Base-by-base conservation (phyloP, 2,888 invertebrate genomes). In the Fragum fragum region DNA sequence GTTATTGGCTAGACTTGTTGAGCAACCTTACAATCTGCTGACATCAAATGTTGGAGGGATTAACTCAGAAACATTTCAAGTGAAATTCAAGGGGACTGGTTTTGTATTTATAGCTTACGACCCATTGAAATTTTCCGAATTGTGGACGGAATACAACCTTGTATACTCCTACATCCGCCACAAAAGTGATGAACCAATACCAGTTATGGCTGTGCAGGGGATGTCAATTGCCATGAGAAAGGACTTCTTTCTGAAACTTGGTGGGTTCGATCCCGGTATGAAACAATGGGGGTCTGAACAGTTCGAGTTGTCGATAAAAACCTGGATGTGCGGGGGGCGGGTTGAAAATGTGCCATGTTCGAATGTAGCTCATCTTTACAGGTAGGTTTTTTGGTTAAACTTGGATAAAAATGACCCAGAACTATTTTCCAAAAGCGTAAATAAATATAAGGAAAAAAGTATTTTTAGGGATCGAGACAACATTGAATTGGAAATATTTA, bases 181-280 rank as follows among this genome's bases (percentile, higher is more conserved):
- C 36, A 71, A 63, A 11, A 79, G 79, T 69, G 68, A 79, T n/a
- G 79, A 69, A 16, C 83, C 83, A n/a, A 66, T 80, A 39, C 66
- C 70, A 14, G 76, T 79, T 59, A 73, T 68, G n/a, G 39, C 79
- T 21, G 73, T 85, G 16, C 87, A 85, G 18, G 86, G 82, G 1
- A 86, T 81, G 76, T 76, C 76, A 59, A 81, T 83, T n/a, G 84
- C 73, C 11, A 82, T 85, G 76, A 78, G 75, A 32, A 87, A 80
- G 42, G 66, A 73, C 11, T 86, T 80, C 52, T 85, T 87, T 36
- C 57, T 81, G 39, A 71, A 79, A 39, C 78, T 87, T 14, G 87
- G 85, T 14, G 87, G 87, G 1, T 87, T 87, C 70, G 87, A 87
- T 73, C 76, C 70, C n/a, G 87, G 87, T 7, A 87, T 87, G 87